phyloP scores from a whole-genome alignment of 2,888 invertebrate genomes.

The Marasmarcha lunaedactyla region DNA sequence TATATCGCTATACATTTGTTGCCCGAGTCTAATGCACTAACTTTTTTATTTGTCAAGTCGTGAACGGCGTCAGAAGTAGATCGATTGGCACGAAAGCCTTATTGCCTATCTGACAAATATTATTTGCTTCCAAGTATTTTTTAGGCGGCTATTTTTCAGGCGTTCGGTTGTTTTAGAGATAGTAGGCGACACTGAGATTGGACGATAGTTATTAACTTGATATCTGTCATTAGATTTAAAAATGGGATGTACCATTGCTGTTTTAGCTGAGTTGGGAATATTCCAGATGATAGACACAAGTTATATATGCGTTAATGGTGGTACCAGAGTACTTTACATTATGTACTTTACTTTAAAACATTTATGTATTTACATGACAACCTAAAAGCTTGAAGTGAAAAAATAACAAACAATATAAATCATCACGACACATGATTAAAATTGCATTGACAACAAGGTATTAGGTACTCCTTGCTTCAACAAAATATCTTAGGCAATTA shows the following conservation, averaged over 20 bases:
- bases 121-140: not conserved
- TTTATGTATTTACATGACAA: no score
- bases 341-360: no score
- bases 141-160: conserved; percentile 1
- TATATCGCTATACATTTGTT: not conserved
- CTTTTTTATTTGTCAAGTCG: not conserved
- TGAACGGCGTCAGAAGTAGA: conserved; percentile 4
- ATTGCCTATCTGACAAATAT: not conserved
- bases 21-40: no score
- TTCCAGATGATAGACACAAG: not conserved
- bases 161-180: conserved; percentile 4
- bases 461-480: no score
- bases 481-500: no score
- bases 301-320: not conserved
- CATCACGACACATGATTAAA: no score
- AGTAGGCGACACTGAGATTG: conserved; percentile 3
- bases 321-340: not conserved
- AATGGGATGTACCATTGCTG: conserved; percentile 2
- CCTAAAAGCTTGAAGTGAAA: no score
- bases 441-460: no score
- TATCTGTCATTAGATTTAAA: not conserved
- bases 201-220: conserved; percentile 1
- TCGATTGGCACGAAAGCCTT: conserved; percentile 2
- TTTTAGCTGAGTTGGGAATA: conserved; percentile 1
- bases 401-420: no score